Conservation (phyloP, 2,797 vertebrate species). For the Manis pentadactyla region DNA sequence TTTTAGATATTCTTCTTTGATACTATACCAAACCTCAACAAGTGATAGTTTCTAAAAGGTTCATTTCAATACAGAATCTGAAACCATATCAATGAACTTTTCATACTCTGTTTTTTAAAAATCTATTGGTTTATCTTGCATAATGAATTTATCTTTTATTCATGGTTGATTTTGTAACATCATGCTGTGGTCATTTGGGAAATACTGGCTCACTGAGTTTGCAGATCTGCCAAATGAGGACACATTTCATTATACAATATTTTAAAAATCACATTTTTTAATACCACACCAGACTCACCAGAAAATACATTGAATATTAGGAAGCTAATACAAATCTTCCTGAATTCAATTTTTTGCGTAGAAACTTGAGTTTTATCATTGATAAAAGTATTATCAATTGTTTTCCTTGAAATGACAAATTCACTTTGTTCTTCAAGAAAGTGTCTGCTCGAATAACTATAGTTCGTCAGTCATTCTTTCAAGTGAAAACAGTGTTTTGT, state of each 20-base stretch:
- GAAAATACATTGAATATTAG: neutral
- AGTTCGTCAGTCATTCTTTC: conserved; percentile 18
- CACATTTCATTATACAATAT: neutral
- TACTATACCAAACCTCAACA: neutral
- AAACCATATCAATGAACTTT: neutral
- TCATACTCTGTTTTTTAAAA: neutral
- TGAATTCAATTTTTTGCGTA: neutral
- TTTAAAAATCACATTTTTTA: neutral
- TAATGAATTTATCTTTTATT: neutral
- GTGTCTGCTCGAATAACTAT: neutral
- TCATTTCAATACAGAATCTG: neutral
- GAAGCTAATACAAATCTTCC: neutral
- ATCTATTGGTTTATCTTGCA: neutral
- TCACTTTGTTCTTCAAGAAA: neutral
- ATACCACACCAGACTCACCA: neutral
- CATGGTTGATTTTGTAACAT: neutral
- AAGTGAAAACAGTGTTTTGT: conserved; percentile 17
- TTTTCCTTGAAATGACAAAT: conserved; percentile 32
- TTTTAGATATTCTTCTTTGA: neutral
- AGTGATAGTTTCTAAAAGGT: neutral
- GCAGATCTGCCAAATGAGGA: neutral
- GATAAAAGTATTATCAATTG: conserved; percentile 9
- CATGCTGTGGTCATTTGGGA: neutral
- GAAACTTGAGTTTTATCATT: neutral
- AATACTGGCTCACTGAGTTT: neutral